phyloP scores from a whole-genome alignment of 2,888 invertebrate genomes.

The Dryomyza anilis region DNA sequence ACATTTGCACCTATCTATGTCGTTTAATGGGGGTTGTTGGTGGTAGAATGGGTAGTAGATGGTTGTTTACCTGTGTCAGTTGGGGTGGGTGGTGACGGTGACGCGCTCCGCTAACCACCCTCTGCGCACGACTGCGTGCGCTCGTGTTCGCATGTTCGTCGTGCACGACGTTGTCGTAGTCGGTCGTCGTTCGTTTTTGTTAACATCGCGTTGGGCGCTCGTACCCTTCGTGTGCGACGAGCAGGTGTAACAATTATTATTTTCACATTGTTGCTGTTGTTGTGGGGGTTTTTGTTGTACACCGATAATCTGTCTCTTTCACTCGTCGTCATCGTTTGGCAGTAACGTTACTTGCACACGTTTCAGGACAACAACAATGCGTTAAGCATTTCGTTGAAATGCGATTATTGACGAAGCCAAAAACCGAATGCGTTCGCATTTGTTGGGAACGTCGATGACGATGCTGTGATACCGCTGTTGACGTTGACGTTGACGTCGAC shows the following conservation, averaged over 20 bases:
- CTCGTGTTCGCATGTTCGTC: conserved; percentile 23
- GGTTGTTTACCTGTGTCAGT: too few relatives aligned
- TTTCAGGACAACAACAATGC: conserved; percentile 15
- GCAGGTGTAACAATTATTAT: conserved; percentile 58
- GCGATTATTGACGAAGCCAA: conserved; percentile 12
- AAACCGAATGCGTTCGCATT: conserved; percentile 22
- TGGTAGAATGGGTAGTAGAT: too few relatives aligned
- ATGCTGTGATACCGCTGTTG: not conserved
- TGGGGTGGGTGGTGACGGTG: not conserved
- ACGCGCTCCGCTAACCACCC: not conserved
- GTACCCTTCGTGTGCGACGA: conserved; percentile 35
- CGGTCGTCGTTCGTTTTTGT: too few relatives aligned
- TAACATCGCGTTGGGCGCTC: not conserved
- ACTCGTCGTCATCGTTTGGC: not conserved
- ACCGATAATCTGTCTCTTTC: not conserved
- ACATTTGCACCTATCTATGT: conserved; percentile 13
- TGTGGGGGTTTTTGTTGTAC: conserved; percentile 21
- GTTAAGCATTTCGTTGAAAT: conserved; percentile 18
- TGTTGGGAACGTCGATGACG: not conserved
- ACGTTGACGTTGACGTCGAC: not conserved
- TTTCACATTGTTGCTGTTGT: conserved; percentile 45
- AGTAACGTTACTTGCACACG: conserved; percentile 17
- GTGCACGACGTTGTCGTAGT: conserved; percentile 4
- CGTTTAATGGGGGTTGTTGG: not conserved
- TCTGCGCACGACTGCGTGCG: not conserved